phyloP scores from a whole-genome alignment of 2,797 vertebrate species.

The Oryzias dopingdopingensis region DNA sequence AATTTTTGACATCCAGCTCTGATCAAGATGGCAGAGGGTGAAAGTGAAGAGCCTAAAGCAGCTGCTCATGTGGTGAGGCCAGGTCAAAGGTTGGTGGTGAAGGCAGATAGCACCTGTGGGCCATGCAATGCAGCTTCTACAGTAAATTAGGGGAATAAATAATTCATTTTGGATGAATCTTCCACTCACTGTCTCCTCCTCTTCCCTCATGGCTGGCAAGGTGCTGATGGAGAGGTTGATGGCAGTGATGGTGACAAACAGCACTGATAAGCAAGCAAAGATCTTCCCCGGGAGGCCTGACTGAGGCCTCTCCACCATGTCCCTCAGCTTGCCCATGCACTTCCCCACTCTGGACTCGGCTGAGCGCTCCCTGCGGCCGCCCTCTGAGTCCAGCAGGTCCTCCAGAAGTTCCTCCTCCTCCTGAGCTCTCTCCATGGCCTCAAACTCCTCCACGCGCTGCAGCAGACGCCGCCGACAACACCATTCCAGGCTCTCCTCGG shows the following conservation, averaged over 20 bases:
- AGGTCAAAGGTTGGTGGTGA: too few relatives aligned
- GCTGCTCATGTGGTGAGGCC: too few relatives aligned
- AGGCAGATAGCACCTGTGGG: too few relatives aligned
- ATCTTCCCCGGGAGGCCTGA: slow-evolving; percentile 97
- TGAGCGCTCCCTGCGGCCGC: slow-evolving; percentile 29
- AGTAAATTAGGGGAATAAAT: too few relatives aligned
- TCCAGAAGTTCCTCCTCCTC: slow-evolving; percentile 78
- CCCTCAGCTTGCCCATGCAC: slow-evolving; percentile 90
- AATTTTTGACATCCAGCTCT: too few relatives aligned
- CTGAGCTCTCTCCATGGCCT: slow-evolving; percentile 86
- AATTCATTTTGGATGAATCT: too few relatives aligned
- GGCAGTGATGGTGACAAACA: slow-evolving; percentile 97
- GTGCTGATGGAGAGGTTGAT: slow-evolving; percentile 98
- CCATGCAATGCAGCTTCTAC: too few relatives aligned
- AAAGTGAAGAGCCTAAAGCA: too few relatives aligned
- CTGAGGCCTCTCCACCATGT: slow-evolving; percentile 98
- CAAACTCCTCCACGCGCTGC: slow-evolving; percentile 92
- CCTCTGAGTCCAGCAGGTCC: slow-evolving; percentile 78
- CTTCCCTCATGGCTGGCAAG: slow-evolving; percentile 93
- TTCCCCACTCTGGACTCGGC: slow-evolving; percentile 76
- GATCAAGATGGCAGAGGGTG: too few relatives aligned
- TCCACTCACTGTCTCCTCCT: slow-evolving; percentile 91
- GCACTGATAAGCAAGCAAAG: slow-evolving; percentile 94
- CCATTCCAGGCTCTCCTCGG: slow-evolving; percentile 93
- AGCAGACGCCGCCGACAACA: slow-evolving; percentile 92